Evolutionary conservation across 92 coral and sea anemone species (phyloP).

Genomic region (Epizoanthus scotinus): DNA sequence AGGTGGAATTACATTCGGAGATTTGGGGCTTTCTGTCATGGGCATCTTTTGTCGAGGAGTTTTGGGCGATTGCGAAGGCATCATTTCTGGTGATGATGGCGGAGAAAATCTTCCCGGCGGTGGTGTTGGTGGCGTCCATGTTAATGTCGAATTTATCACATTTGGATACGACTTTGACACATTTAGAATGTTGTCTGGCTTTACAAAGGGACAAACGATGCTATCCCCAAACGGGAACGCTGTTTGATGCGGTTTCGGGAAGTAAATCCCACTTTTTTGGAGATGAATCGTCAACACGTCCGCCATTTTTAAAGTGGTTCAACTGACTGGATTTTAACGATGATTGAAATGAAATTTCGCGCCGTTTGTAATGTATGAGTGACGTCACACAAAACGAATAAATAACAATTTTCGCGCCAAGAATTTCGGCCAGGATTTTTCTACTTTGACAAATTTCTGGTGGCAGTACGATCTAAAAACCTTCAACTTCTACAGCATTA

Average conservation of each 20-base stretch:
- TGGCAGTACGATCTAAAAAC: background rate
- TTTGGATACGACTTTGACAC: conserved; percentile 59
- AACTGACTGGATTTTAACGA: conserved; percentile 40
- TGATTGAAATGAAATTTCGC: conserved; percentile 81
- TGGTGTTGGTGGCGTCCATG: conserved; percentile 94
- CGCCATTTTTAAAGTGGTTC: conserved; percentile 96
- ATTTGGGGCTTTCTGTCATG: conserved; percentile 57
- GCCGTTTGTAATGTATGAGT: conserved; percentile 68
- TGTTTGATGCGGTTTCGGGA: conserved; percentile 81
- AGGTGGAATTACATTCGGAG: conserved; percentile 79
- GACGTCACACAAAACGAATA: conserved; percentile 43
- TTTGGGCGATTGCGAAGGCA: conserved; percentile 52
- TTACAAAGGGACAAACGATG: conserved; percentile 74
- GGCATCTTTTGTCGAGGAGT: conserved; percentile 61
- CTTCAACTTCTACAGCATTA: background rate
- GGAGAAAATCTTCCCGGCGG: conserved; percentile 80
- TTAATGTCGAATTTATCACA: conserved; percentile 76
- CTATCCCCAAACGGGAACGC: conserved; percentile 68
- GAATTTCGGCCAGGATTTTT: background rate
- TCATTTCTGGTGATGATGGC: conserved; percentile 66
- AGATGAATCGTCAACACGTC: conserved; percentile 86
- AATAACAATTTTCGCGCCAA: conserved; percentile 50
- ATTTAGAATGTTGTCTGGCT: conserved; percentile 52
- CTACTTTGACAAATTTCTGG: background rate
- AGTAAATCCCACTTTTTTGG: conserved; percentile 83